phyloP scores from a whole-genome alignment of 1,140 invertebrate species.

The Drosophila eugracilis region DNA sequence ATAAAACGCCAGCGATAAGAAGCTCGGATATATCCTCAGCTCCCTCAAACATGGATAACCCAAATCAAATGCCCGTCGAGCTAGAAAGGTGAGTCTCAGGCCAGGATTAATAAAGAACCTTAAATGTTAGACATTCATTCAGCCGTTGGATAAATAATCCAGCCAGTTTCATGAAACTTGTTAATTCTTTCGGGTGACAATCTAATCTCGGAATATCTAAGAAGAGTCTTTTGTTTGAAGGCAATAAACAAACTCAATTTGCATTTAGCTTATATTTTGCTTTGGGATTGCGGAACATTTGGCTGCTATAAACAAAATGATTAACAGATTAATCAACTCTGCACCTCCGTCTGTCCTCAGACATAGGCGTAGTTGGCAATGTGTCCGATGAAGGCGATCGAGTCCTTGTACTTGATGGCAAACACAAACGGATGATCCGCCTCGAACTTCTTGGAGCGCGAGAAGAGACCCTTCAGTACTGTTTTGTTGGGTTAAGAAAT shows the following conservation, averaged over 20 bases:
- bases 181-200: slow-evolving; percentile 6
- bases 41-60: slow-evolving; percentile 65
- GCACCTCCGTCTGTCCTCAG: slow-evolving; percentile 13
- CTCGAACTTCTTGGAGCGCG: slow-evolving; percentile 74
- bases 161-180: not conserved
- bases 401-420: slow-evolving; percentile 73
- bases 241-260: slow-evolving; percentile 11
- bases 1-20: slow-evolving; percentile 45
- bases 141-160: not conserved
- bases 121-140: slow-evolving; percentile 2
- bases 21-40: slow-evolving; percentile 39
- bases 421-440: slow-evolving; percentile 80
- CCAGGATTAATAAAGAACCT: not conserved
- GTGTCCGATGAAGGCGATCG: slow-evolving; percentile 77
- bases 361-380: slow-evolving; percentile 80
- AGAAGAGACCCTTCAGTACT: slow-evolving; percentile 76
- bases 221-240: not conserved
- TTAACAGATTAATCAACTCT: slow-evolving; percentile 28
- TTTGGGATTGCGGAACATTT: slow-evolving; percentile 4
- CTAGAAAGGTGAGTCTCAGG: slow-evolving; percentile 73
- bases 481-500: not conserved
- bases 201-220: not conserved
- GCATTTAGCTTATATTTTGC: slow-evolving; percentile 11
- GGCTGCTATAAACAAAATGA: slow-evolving; percentile 2
- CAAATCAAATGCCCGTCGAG: slow-evolving; percentile 72